phyloP scores from a whole-genome alignment of 2,797 vertebrate species.

The Malacoctenus gilli region DNA sequence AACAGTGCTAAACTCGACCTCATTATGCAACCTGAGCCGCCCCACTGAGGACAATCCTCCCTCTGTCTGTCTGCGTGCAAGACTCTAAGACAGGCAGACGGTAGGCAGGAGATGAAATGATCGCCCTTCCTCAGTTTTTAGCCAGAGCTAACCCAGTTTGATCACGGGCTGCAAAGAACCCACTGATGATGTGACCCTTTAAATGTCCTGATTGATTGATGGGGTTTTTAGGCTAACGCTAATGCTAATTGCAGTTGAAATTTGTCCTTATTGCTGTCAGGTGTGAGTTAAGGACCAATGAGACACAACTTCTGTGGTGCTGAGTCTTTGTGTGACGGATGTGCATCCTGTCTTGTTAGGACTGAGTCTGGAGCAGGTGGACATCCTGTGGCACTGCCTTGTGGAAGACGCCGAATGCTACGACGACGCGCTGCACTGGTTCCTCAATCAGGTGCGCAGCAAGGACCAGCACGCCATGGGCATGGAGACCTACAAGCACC shows the following conservation, averaged over 20 bases:
- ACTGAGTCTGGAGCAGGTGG: constrained; percentile 97
- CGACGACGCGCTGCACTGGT: constrained; percentile 97
- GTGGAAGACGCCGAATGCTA: constrained; percentile 97
- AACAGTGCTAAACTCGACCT: constrained; percentile 22
- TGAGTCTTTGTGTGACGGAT: not conserved
- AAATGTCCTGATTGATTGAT: too few relatives aligned
- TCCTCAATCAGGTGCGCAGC: constrained; percentile 98
- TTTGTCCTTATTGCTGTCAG: too few relatives aligned
- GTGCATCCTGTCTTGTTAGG: constrained; percentile 73
- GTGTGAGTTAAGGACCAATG: too few relatives aligned
- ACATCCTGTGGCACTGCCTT: constrained; percentile 98
- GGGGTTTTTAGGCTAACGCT: too few relatives aligned
- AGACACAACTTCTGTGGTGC: not conserved
- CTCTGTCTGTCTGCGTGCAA: constrained; percentile 4
- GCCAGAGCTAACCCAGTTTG: too few relatives aligned
- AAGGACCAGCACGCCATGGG: constrained; percentile 99
- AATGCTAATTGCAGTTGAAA: too few relatives aligned
- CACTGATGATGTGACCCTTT: too few relatives aligned
- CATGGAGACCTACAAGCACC: constrained; percentile 99
- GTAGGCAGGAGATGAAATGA: too few relatives aligned
- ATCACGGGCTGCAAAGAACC: too few relatives aligned
- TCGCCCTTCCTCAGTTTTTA: too few relatives aligned
- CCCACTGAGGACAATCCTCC: constrained; percentile 25
- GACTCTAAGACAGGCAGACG: too few relatives aligned
- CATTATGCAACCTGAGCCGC: constrained; percentile 34